Percentiles rank a stretch among this genome's conserved stretches.
Conservation (phyloP, 2,797 vertebrate genomes). For the Harpia harpyja region DNA sequence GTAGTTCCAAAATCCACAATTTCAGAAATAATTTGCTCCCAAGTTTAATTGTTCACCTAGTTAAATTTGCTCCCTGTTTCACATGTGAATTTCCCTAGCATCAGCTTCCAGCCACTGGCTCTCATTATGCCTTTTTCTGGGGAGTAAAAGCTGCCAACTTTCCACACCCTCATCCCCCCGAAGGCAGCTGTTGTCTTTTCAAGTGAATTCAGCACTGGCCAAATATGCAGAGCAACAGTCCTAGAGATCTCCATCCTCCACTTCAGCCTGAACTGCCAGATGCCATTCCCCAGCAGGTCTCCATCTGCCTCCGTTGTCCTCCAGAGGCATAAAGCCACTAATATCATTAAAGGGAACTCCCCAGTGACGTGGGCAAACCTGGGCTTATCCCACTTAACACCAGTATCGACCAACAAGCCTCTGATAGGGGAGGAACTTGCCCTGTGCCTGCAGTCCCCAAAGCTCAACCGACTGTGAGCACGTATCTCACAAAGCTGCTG, state of each 20-base stretch:
- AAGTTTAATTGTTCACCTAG: background rate
- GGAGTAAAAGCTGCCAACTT: background rate
- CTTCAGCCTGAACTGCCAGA: background rate
- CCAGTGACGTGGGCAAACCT: background rate
- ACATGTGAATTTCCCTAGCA: background rate
- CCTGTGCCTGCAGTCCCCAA: background rate
- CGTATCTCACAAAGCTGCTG: background rate
- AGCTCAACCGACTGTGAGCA: background rate
- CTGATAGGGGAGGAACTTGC: background rate
- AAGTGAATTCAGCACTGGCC: background rate
- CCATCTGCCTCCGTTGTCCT: background rate
- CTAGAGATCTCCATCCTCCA: background rate
- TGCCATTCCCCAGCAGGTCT: background rate
- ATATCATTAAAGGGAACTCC: background rate
- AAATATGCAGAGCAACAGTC: background rate
- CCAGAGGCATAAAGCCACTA: background rate
- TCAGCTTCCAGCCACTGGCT: background rate
- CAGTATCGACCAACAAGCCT: background rate
- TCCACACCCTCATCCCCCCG: background rate
- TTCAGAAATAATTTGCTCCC: background rate
- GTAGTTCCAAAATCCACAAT: background rate
- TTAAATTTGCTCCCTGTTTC: background rate
- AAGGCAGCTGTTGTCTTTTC: background rate
- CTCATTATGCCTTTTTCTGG: background rate
- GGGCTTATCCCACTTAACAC: background rate